Base-by-base conservation (phyloP, 2,888 invertebrate genomes). In the Schizaphis graminum region DNA sequence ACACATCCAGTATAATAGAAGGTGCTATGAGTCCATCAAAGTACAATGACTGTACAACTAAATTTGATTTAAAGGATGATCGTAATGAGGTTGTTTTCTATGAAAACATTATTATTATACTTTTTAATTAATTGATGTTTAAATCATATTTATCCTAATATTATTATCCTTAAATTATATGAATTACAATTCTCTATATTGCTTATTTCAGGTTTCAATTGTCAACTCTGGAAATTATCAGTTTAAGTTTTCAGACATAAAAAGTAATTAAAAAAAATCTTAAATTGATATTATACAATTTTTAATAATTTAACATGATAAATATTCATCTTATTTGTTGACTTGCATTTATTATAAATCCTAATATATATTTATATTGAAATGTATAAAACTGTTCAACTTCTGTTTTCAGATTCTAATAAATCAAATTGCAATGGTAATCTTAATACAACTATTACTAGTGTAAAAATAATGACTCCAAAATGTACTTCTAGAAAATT, bases 401-500 rank as follows among this genome's bases (percentile, higher is more conserved):
- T 35, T 5, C 61, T 56, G 67, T 94, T 94, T 90, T 26, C 44
- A 94, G 94, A 28, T 67, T 28, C 21, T 41, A 86, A 87, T 86
- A 94, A 67, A 91, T 44, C 53, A 53, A 87, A 49, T 49, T 44
- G 0, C 67, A 61, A 86, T 11, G 35, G 49, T 86, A 11, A 35
- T 35, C 21, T 94, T 8, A 94, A 91, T 53, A 91, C 94, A 41
- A 94, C 94, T 53, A n/a, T 91, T 11, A 86, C 91, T 24, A 94
- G 90, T 91, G 86, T 94, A 77, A 94, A 92, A 88, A 28, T 61
- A 77, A 87, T 61, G n/a, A 89, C 67, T 44, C 44, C 90, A 26
- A 90, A 86, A 94, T 35, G 53, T 88, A 49, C 87, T n/a, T 91
- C 94, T 86, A 95, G 96, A 95, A 96, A 96, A 95, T 96, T 96